These are phyloP conservation scores for Sinohyriopsis cumingii DNA, from an alignment of 2,888 invertebrate genomes.

Conservation along the genomic window DNA sequence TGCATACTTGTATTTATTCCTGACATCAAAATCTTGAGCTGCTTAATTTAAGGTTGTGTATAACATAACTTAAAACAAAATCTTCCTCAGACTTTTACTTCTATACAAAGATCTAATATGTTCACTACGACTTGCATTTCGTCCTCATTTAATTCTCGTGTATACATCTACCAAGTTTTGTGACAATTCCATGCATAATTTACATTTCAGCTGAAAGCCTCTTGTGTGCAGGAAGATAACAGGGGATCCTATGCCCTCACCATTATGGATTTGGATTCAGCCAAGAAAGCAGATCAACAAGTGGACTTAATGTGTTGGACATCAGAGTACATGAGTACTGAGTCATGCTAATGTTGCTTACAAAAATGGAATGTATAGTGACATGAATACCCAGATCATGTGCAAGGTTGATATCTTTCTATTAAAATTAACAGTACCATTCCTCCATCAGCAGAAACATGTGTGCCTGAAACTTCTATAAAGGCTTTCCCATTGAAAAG, in stretches of 20 bases:
- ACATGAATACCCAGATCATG: constrained; percentile 14
- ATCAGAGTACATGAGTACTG: constrained; percentile 46
- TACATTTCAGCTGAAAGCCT: constrained; percentile 39
- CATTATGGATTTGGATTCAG: constrained; percentile 45
- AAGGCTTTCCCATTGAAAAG: constrained; percentile 4
- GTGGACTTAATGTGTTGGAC: constrained; percentile 35
- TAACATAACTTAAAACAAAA: too few species aligned
- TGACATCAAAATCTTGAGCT: too few species aligned
- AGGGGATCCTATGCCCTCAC: constrained; percentile 17
- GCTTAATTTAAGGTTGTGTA: too few species aligned
- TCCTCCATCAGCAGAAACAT: constrained; percentile 36
- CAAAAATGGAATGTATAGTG: neutral
- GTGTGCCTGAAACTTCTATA: constrained; percentile 32
- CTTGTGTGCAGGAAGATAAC: constrained; percentile 18
- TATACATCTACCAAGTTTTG: too few species aligned
- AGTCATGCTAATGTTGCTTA: constrained; percentile 30
- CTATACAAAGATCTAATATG: too few species aligned
- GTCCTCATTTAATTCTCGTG: too few species aligned
- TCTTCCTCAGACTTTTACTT: too few species aligned
- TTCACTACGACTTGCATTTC: too few species aligned
- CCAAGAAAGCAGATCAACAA: constrained; percentile 27
- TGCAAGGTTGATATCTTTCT: constrained; percentile 41
- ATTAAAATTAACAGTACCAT: constrained; percentile 34
- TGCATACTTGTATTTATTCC: too few species aligned
- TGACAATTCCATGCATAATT: too few species aligned